Base-by-base conservation (phyloP, 2,113 vertebrate species). In the Tupaia tana region DNA sequence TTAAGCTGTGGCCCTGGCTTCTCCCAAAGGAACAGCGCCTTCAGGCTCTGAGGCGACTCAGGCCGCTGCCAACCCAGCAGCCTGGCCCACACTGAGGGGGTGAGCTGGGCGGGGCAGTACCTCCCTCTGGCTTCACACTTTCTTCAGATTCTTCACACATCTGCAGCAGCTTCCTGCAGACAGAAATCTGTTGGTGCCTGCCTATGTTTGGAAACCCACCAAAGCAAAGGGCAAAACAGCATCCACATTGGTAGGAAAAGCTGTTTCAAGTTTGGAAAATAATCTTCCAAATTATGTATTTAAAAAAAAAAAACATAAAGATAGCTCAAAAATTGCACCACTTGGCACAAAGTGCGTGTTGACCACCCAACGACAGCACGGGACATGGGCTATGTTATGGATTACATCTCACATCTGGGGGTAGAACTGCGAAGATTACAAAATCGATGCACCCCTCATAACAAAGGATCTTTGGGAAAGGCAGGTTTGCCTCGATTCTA, bases 231-330 rank as follows among this genome's bases (percentile, higher is more conserved):
- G 78, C 29, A 94, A 91, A 95, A 22, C 34, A 43, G 66, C 12
- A 82, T 83, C 64, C 59, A 63, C 20, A 74, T 7, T 74, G 54
- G 86, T 70, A 78, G 14, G 13, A 64, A 88, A 86, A 43, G 18
- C n/a, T 79, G 19, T 73, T 89, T 89, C 54, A 58, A 94, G 73
- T 90, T 80, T 96, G 69, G 9, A 67, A 96, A 87, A 96, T 24
- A 59, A 29, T 56, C 24, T 79, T 92, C 61, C 2, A 20, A 20
- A 69, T 90, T 90, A 80, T 29, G 0, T 75, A 43, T 43, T 43
- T 4, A 43, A 43, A 64, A 94, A 59, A 86, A 79, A 73, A 1
- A 92, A 89, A 52, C 61, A 58, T 92, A 71, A 91, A 81, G 59
- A 86, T 34, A 63, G 11, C 29, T 52, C 12, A 52, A 43, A 86